phyloP scores from a whole-genome alignment of 2,888 invertebrate species.

The Nymphalis c-album region DNA sequence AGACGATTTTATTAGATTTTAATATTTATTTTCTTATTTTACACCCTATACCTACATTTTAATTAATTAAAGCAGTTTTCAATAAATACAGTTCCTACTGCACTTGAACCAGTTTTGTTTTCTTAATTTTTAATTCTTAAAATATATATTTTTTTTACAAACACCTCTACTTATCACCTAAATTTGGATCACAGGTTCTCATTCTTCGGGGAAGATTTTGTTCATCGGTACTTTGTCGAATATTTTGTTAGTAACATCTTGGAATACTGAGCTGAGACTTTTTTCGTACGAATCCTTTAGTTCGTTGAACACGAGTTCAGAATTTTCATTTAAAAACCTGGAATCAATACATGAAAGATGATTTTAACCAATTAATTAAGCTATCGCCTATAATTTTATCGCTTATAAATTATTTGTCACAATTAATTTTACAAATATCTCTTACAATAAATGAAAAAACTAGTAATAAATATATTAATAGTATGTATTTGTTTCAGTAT shows the following conservation, averaged over 20 bases:
- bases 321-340: conserved; percentile 85
- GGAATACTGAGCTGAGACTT: conserved; percentile 84
- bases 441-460: too few species aligned
- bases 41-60: conserved; percentile 30
- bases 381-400: too few species aligned
- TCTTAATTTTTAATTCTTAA: conserved; percentile 16
- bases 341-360: conserved; percentile 38
- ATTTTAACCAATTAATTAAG: too few species aligned
- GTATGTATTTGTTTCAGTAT: too few species aligned
- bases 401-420: too few species aligned
- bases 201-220: conserved; percentile 81
- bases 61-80: conserved; percentile 66
- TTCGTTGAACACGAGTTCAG: conserved; percentile 84
- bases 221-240: conserved; percentile 86
- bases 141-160: conserved; percentile 15
- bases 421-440: too few species aligned
- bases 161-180: conserved; percentile 18
- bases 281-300: conserved; percentile 85
- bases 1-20: conserved; percentile 35
- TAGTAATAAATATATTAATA: too few species aligned
- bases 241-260: conserved; percentile 84
- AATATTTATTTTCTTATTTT: conserved; percentile 41
- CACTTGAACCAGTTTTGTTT: conserved; percentile 34
- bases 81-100: conserved; percentile 58
- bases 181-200: conserved; percentile 42